phyloP scores from a whole-genome alignment of 2,888 invertebrate species.

The Hymenopus coronatus region DNA sequence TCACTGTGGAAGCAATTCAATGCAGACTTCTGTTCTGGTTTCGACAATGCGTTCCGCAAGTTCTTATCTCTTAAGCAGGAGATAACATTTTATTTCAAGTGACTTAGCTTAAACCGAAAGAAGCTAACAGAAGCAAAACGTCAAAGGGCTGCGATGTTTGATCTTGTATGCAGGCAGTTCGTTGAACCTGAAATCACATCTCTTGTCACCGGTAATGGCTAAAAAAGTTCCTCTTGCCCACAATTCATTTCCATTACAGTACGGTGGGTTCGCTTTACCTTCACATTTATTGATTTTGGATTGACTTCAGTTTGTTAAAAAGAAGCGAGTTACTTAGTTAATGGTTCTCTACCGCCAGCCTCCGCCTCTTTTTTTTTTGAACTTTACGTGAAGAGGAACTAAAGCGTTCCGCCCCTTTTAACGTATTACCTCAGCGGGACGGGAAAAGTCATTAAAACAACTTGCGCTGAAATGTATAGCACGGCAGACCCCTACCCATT shows the following conservation, averaged over 20 bases:
- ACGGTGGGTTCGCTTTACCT: neutral
- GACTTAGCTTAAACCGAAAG: too few relatives aligned
- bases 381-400: neutral
- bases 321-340: neutral
- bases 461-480: neutral
- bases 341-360: neutral
- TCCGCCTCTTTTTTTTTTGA: neutral
- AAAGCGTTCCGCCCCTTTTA: neutral
- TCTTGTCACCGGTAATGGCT: too few relatives aligned
- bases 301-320: neutral
- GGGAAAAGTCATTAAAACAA: neutral
- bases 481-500: neutral
- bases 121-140: too few relatives aligned
- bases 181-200: too few relatives aligned
- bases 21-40: too few relatives aligned
- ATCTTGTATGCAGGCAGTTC: too few relatives aligned
- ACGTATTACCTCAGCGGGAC: neutral
- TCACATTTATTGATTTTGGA: neutral
- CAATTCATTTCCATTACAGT: neutral
- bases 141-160: too few relatives aligned
- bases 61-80: too few relatives aligned
- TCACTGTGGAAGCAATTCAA: too few relatives aligned
- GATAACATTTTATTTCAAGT: too few relatives aligned
- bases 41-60: too few relatives aligned
- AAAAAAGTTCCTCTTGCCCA: neutral